Conservation (phyloP, 1,140 invertebrate species). For the Drosophila repletoides region DNA sequence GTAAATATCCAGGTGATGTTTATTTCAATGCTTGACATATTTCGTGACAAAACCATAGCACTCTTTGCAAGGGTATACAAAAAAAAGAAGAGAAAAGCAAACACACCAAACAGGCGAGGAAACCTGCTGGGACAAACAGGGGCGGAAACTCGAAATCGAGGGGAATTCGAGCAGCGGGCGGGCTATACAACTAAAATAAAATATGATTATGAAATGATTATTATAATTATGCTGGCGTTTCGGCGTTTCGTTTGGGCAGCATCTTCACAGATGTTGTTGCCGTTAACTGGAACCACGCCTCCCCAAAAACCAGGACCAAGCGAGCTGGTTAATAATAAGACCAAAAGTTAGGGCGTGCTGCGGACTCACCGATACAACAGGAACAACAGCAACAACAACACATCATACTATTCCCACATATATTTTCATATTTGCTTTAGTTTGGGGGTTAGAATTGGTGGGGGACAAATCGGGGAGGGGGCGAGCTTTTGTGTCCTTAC, state of each 20-base stretch:
- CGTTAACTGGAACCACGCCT: constrained; percentile 75
- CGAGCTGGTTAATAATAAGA: constrained; percentile 77
- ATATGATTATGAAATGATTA: constrained; percentile 82
- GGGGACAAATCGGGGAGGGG: not conserved
- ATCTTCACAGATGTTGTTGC: constrained; percentile 81
- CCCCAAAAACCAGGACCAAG: constrained; percentile 18
- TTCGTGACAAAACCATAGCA: too few species aligned
- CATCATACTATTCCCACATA: constrained; percentile 65
- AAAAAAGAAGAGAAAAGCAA: not conserved
- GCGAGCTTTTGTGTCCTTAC: constrained; percentile 61
- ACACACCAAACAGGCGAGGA: constrained; percentile 42
- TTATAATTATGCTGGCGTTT: constrained; percentile 75
- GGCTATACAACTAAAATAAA: constrained; percentile 72
- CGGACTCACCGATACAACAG: constrained; percentile 25
- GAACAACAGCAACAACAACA: constrained; percentile 24
- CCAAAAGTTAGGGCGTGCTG: constrained; percentile 67
- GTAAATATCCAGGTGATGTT: too few species aligned
- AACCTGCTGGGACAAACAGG: constrained; percentile 29
- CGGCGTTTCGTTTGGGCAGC: constrained; percentile 45
- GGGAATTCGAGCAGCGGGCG: constrained; percentile 41
- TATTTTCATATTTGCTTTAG: constrained; percentile 44
- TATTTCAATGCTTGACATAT: too few species aligned
- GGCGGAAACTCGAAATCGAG: constrained; percentile 3
- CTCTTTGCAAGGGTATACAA: too few species aligned
- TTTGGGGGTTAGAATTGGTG: constrained; percentile 11